Evolutionary conservation across 2,113 vertebrate genomes (phyloP), one percentile per base, ranked within the genome.

Genomic region (Anguilla rostrata): DNA sequence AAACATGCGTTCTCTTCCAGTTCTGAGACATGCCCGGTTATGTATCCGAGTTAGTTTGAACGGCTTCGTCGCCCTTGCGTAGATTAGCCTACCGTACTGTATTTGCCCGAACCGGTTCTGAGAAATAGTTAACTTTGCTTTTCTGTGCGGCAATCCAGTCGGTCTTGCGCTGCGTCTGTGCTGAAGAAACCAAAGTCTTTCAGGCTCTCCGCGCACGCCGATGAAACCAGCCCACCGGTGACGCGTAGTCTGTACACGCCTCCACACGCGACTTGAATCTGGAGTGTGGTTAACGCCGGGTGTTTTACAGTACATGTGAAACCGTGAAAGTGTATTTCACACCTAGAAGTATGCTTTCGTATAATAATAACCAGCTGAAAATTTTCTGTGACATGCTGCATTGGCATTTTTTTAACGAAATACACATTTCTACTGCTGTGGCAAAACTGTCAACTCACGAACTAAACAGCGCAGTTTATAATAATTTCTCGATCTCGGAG

Each of bases 281-380:
- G 86, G 87, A 63, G 75, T 79, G 84, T 18, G 71, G 56, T 82
- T 78, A 40, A 80, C 84, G 78, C 29, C 46, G 2, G 14, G 57
- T 93, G 94, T 92, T 93, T 91, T 93, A 94, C 43, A 9, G 43
- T 90, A 94, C 93, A 92, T 56, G 92, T 81, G 90, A 90, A 92
- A 81, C 12, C 6, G 56, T 26, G 81, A 40, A 63, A 43, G 78
- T 29, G n/a, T n/a, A 20, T 60, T 7, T 16, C 12, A 20, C n/a
- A 40, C 12, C 82, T 34, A 81, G 46, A 41, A 11, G 49, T 14
- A 14, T 9, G 7, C 49, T 11, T 14, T 53, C 43, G 5, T 46
- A 46, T 46, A 46, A 53, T 9, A 53, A 53, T 11, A 11, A 14
- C 9, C 1, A 11, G 49, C 12, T 53, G 49, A 75, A n/a, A 29